Evolutionary conservation across 2,888 invertebrate genomes (phyloP).

Genomic region (Drosophila barbarae): DNA sequence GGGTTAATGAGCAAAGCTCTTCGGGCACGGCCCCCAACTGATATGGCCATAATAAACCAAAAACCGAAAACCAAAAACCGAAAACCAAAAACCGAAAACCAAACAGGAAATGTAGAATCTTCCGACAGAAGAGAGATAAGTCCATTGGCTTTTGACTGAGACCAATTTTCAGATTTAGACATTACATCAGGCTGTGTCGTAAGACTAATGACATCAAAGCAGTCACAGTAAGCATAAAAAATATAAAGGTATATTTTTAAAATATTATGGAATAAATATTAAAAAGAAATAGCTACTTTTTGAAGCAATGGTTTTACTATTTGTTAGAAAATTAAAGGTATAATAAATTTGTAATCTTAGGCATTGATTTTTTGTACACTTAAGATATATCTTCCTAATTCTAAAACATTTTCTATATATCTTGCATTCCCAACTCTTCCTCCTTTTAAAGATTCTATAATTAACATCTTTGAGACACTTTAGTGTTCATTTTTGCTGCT

Average conservation of each 20-base stretch:
- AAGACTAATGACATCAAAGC: conserved; percentile 21
- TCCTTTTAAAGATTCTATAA: background rate
- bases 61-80: background rate
- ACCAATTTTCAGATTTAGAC: conserved; percentile 33
- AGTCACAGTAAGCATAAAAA: no score
- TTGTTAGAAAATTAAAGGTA: background rate
- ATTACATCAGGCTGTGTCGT: conserved; percentile 23
- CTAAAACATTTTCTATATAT: background rate
- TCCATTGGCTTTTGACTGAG: conserved; percentile 14
- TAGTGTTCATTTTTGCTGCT: background rate
- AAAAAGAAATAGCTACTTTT: background rate
- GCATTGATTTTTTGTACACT: no score
- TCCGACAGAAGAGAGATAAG: conserved; percentile 11
- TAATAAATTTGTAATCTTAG: no score
- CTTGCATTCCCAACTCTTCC: background rate
- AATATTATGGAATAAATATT: background rate
- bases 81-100: conserved; percentile 10
- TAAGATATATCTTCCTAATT: background rate
- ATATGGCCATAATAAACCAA: conserved; percentile 22
- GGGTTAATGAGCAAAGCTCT: conserved; percentile 59
- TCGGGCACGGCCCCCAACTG: conserved; percentile 48
- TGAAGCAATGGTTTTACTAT: background rate
- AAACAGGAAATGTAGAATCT: conserved; percentile 29
- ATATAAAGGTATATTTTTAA: background rate
- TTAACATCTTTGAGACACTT: conserved; percentile 4